Evolutionary conservation across 2,113 vertebrate genomes (phyloP).

Genomic region (Ceyx margarethae): DNA sequence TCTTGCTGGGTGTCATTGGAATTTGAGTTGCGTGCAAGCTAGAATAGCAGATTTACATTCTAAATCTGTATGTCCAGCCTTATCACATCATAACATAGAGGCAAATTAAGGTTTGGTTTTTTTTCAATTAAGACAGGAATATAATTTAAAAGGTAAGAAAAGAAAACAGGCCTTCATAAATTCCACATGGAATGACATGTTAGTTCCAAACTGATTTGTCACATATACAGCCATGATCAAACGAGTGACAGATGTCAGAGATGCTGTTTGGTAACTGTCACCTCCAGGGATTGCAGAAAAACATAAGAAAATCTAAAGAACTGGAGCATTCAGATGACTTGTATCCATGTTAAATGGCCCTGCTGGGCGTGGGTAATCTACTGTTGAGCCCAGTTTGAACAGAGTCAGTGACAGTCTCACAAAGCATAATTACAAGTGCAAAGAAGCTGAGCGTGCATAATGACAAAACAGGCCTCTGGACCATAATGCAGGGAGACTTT

Average conservation of each 20-base stretch:
- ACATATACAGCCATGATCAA: neutral
- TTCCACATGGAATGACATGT: neutral
- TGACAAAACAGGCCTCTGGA: neutral
- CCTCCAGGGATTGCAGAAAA: neutral
- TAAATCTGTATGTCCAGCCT: neutral
- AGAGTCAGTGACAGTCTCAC: neutral
- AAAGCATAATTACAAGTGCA: neutral
- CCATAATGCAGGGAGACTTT: neutral
- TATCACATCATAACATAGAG: neutral
- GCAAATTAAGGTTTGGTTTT: neutral
- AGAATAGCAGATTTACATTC: neutral
- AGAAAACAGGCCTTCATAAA: conserved; percentile 32
- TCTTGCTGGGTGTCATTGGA: neutral
- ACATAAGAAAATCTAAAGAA: neutral
- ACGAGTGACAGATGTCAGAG: neutral
- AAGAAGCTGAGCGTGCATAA: neutral
- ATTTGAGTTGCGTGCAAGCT: neutral
- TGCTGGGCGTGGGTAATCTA: neutral
- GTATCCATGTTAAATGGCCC: neutral
- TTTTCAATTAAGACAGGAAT: neutral
- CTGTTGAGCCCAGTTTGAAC: neutral
- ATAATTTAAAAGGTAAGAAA: neutral
- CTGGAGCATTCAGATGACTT: neutral
- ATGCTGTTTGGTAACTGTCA: neutral
- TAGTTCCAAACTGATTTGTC: conserved; percentile 1